These are phyloP conservation scores for Aplysia californica DNA, from an alignment of 1,140 invertebrate genomes.

Conservation along the genomic window DNA sequence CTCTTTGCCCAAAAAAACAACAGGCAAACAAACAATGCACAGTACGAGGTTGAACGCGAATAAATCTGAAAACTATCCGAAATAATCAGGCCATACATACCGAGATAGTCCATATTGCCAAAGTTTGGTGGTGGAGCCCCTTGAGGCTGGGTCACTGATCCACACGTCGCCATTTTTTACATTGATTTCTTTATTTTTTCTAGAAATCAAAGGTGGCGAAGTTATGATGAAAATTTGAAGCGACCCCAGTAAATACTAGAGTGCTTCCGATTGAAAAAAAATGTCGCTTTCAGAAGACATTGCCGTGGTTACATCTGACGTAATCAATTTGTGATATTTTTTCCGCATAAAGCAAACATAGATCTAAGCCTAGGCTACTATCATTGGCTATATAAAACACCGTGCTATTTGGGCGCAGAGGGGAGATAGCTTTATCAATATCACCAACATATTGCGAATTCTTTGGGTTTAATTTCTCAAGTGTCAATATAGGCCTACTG, in stretches of 20 bases:
- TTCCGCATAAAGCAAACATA: no score
- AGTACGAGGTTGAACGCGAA: neutral
- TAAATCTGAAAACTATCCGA: neutral
- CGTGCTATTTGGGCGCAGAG: no score
- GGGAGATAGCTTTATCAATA: no score
- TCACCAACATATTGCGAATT: no score
- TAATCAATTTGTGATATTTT: neutral
- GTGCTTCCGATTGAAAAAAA: neutral
- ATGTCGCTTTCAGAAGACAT: neutral
- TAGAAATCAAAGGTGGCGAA: neutral
- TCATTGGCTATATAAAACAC: no score
- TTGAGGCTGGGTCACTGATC: conserved; percentile 11
- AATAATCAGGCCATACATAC: neutral
- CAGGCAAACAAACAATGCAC: neutral
- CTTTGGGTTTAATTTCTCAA: no score
- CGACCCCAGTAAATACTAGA: neutral
- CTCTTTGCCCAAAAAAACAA: neutral
- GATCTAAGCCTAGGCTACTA: no score
- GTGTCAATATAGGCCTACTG: no score
- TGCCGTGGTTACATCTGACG: neutral
- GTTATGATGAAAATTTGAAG: neutral
- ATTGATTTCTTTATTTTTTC: no score
- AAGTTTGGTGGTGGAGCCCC: conserved; percentile 4
- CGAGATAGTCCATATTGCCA: conserved; percentile 20
- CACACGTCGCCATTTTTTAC: conserved; percentile 11